These are phyloP conservation scores for Callyntrura guangdongensis DNA, from an alignment of 2,888 invertebrate genomes.

Conservation along the genomic window DNA sequence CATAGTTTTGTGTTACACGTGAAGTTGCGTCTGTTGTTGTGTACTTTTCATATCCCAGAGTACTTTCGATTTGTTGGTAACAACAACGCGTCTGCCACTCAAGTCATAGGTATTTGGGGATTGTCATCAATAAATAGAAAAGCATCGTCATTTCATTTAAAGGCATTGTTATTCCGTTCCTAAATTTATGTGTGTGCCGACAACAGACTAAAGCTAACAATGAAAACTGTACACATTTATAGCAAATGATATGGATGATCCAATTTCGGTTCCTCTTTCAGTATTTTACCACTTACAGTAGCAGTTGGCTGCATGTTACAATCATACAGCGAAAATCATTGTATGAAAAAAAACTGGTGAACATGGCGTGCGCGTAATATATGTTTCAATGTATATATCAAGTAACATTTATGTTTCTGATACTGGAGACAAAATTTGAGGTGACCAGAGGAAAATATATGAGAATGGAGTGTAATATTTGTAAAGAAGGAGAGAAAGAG, in stretches of 20 bases:
- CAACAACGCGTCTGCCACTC: neutral
- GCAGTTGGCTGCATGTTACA: neutral
- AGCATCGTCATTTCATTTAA: conserved; percentile 45
- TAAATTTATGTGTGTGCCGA: conserved; percentile 65
- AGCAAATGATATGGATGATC: conserved; percentile 72
- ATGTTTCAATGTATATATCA: neutral
- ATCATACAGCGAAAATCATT: too few relatives aligned
- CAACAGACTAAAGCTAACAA: conserved; percentile 37
- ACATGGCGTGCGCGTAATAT: neutral
- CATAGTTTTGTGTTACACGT: neutral
- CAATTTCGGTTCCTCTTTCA: conserved; percentile 58
- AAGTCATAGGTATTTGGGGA: neutral
- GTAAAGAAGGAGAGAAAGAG: neutral
- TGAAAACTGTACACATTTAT: conserved; percentile 66
- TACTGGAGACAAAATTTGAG: neutral
- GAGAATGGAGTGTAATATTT: neutral
- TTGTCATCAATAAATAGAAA: conserved; percentile 60
- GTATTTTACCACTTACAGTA: conserved; percentile 31
- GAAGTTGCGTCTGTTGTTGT: conserved; percentile 10
- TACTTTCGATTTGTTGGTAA: neutral
- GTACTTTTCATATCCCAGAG: conserved; percentile 8
- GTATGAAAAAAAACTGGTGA: neutral
- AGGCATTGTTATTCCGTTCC: conserved; percentile 39
- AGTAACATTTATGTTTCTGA: neutral
- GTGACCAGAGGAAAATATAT: neutral